Evolutionary conservation across 2,888 invertebrate species (phyloP), one percentile per base, ranked within the genome.

Genomic region (Machimus atricapillus): DNA sequence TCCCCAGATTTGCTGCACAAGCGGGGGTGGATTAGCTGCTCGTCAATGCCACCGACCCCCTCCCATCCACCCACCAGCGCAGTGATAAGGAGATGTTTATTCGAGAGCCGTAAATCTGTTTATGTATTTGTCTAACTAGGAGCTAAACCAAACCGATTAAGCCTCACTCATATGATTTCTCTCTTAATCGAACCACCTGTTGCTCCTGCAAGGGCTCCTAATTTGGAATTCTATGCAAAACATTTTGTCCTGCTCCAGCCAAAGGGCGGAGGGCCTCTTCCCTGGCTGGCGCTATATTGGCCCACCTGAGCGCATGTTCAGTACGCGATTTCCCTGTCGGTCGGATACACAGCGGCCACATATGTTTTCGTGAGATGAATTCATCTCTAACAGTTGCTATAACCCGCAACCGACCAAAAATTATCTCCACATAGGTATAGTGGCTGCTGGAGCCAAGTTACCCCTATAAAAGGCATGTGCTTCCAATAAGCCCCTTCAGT

Each of bases 391-490:
- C 46, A 76, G 73, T 78, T 85, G 74, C 78, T 79, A 77, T 77
- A 86, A 86, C 58, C 76, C 76, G 88, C 82, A 89, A 87, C 89
- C 88, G 89, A 88, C 87, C 87, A 87, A 85, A 85, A 88, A 85
- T 86, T 86, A 79, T 87, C 66, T 88, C 85, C 74, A 87, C 37
- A 86, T 79, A 40, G 87, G 66, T 58, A 40, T 46, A 86, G 76
- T 66, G 66, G 19, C 52, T 77, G 77, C 73, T 86, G 86, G 85
- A 83, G 85, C 81, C 86, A 88, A 87, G 86, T 89, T 89, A 89
- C 89, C 89, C 89, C 89, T 89, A 89, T 89, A 90, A 90, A 90
- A 90, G 90, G 90, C 90, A 90, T 89, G 90, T 90, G 89, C 89
- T 89, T 88, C 88, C 88, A 66, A 88, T 88, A 89, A 90, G 89